Base-by-base conservation (phyloP, 2,113 vertebrate genomes). In the Lasiurus cinereus region DNA sequence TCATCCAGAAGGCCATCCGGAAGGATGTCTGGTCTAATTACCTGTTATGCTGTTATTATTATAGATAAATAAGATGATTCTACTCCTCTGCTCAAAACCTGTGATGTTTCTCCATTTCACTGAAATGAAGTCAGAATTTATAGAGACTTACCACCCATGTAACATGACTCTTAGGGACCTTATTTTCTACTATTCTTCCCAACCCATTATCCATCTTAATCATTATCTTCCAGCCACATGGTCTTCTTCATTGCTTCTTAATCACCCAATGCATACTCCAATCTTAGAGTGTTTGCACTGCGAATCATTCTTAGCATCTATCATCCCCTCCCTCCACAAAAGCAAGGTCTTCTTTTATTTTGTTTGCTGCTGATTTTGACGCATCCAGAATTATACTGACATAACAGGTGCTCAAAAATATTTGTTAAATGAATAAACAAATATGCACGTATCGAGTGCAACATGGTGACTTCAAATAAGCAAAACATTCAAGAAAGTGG, bases 381-480 rank as follows among this genome's bases (percentile, higher is more conserved):
- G 15, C 5, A 70, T 8, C 27, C 29, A 70, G 31, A 80, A 76
- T 8, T 91, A 4, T 92, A 27, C 29, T 59, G n/a, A 43, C 46
- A 74, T 21, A 52, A 16, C 6, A 91, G 14, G 22, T 91, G n/a
- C 70, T 66, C 33, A 88, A n/a, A 79, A 78, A 72, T 52, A 43
- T 56, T 18, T 87, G 18, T 80, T 52, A 39, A 39, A 36, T 21
- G 22, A 83, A 69, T 94, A 88, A 80, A 88, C 84, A 29, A 93
- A 89, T 19, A 79, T 22, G 11, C 14, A 48, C 2, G 2, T 62
- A 73, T 83, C 66, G 66, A 83, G 8, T 46, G 14, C 36, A 84
- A 43, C 4, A 19, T 27, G 11, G 33, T 93, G n/a, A 50, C n/a
- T 4, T 48, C 39, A 84, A 3, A 2, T 36, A 29, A 92, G 80